Conservation (phyloP, 2,797 vertebrate species). For the Pelochelys cantorii region DNA sequence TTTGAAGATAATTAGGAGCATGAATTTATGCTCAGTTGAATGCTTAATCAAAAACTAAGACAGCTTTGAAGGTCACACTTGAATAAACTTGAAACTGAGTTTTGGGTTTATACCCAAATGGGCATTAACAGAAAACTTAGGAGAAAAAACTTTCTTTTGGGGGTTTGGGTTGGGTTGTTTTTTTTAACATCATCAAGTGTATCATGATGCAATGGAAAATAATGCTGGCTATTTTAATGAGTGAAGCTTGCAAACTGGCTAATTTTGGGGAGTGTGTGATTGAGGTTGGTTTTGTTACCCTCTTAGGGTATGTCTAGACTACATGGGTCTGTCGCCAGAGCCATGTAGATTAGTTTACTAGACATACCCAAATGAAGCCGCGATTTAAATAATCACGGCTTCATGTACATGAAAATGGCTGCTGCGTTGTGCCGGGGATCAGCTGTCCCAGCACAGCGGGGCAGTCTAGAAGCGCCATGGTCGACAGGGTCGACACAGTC, state of each 20-base stretch:
- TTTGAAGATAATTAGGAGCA: constrained; percentile 73
- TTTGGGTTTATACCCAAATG: constrained; percentile 49
- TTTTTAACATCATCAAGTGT: background rate
- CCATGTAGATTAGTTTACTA: too few relatives aligned
- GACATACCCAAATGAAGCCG: too few relatives aligned
- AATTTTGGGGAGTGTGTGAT: background rate
- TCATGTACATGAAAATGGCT: too few relatives aligned
- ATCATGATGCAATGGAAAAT: background rate
- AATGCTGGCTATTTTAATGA: background rate
- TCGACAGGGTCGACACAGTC: too few relatives aligned
- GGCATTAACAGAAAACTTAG: constrained; percentile 26
- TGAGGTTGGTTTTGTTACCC: background rate
- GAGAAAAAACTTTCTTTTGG: background rate
- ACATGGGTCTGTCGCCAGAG: too few relatives aligned
- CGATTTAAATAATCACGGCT: too few relatives aligned
- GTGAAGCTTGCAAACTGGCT: accelerated
- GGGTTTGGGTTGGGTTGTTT: background rate
- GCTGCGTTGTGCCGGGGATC: too few relatives aligned
- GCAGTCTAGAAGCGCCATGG: too few relatives aligned
- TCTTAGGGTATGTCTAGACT: too few relatives aligned
- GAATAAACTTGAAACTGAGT: constrained; percentile 46
- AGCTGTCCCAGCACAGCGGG: too few relatives aligned
- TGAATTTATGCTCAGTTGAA: constrained; percentile 61
- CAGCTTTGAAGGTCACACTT: constrained; percentile 63
- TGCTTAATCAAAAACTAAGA: constrained; percentile 69